A percentile compares a stretch with the other conserved stretches of the same genome.
Evolutionary conservation across 1,140 invertebrate species (phyloP).

Genomic region (Formica exsecta): DNA sequence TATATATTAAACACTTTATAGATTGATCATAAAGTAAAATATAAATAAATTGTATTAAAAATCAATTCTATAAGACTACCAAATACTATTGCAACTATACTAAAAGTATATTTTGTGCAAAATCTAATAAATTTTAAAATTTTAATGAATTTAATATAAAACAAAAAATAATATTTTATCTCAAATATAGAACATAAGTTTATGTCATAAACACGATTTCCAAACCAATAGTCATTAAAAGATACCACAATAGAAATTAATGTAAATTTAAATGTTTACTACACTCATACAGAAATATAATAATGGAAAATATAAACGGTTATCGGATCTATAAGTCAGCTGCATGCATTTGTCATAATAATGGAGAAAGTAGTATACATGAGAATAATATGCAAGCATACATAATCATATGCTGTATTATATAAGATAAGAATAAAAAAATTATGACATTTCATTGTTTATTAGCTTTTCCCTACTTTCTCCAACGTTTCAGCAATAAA

Average conservation of each 20-base stretch:
- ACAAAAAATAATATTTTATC: neutral
- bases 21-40: constrained; percentile 10
- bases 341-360: constrained; percentile 61
- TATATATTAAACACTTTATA: constrained; percentile 20
- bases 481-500: constrained; percentile 54
- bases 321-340: constrained; percentile 54
- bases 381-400: neutral
- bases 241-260: neutral
- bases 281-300: constrained; percentile 38
- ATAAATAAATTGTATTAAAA: constrained; percentile 17
- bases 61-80: constrained; percentile 12
- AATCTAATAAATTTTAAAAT: constrained; percentile 10
- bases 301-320: constrained; percentile 29
- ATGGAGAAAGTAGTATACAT: constrained; percentile 56
- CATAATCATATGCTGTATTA: neutral
- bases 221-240: constrained; percentile 1
- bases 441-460: neutral
- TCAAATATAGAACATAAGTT: constrained; percentile 18
- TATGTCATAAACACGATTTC: neutral
- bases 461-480: constrained; percentile 39
- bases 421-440: neutral
- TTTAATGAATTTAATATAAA: constrained; percentile 20
- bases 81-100: constrained; percentile 44
- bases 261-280: constrained; percentile 25
- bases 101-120: constrained; percentile 52